A percentile compares a stretch with the other conserved stretches of the same genome.
These are phyloP conservation scores for Aporrectodea caliginosa DNA, from an alignment of 1,140 invertebrate species.

Conservation along the genomic window DNA sequence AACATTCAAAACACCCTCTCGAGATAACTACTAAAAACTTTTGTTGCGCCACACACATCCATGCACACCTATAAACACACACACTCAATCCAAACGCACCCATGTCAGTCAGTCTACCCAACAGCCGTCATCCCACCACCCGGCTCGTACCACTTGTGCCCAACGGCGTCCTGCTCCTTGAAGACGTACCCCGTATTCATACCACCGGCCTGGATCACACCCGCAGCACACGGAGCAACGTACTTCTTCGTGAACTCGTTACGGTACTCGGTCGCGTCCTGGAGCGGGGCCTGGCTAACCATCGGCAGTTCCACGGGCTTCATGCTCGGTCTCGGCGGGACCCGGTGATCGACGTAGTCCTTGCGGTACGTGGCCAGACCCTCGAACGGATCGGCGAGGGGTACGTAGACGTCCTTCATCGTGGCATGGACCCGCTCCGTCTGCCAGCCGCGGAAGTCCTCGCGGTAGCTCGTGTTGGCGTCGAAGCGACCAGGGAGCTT, in stretches of 20 bases:
- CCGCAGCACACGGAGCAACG: slow-evolving; percentile 45
- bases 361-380: slow-evolving; percentile 50
- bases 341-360: slow-evolving; percentile 45
- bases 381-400: slow-evolving; percentile 52
- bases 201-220: slow-evolving; percentile 39
- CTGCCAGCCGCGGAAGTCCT: slow-evolving; percentile 52
- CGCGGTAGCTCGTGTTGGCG: slow-evolving; percentile 49
- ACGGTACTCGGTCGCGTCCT: slow-evolving; percentile 52
- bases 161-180: slow-evolving; percentile 36
- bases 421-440: slow-evolving; percentile 39
- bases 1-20: too few species aligned
- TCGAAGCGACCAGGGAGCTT: slow-evolving; percentile 46
- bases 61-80: too few species aligned
- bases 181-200: slow-evolving; percentile 37
- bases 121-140: neutral
- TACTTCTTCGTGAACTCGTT: slow-evolving; percentile 50
- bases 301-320: slow-evolving; percentile 44
- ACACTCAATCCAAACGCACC: too few species aligned
- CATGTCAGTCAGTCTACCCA: too few species aligned
- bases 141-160: slow-evolving; percentile 45
- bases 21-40: too few species aligned
- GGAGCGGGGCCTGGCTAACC: slow-evolving; percentile 43
- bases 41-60: too few species aligned
- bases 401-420: slow-evolving; percentile 44
- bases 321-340: slow-evolving; percentile 38